Base-by-base conservation (phyloP, 2,797 vertebrate species). In the Aselliscus stoliczkanus region DNA sequence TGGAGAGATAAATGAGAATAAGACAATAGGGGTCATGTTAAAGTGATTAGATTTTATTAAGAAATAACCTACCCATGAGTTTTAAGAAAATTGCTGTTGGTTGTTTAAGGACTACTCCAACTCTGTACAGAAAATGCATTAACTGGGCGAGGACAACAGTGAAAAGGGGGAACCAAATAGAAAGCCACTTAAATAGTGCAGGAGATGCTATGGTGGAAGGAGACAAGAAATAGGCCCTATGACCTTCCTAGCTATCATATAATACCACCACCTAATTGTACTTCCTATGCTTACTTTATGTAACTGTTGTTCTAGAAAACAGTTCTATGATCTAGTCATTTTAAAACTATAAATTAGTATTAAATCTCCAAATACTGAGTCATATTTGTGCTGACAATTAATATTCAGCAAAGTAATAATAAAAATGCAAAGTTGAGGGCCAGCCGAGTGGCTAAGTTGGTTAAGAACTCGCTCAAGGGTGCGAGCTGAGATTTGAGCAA, bases 321-420 rank as follows among this genome's bases (percentile, higher is more conserved):
- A 91, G 42, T 85, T 60, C 13, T n/a, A 23, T 6, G 14, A 80
- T 12, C 44, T 8, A 34, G 5, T 88, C 34, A 83, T 34, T 93
- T 91, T n/a, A 58, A 96, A 90, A n/a, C n/a, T 87, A 76, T 76
- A 88, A 85, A 79, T 73, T 81, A 67, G 27, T 47, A 82, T 39
- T 52, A 62, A 31, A 67, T 72, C 37, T 77, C 44, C 89, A 42
- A 96, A 77, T 42, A 85, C 4, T 34, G 11, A 82, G 50, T 65
- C 64, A 81, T 73, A 94, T 76, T 76, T 83, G 20, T 72, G 54
- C 39, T 80, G 12, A 20, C 62, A 95, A 85, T 42, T 86, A 92
- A 37, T 31, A 90, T 47, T 23, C 17, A 67, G 34, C 17, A 21
- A 84, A 80, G 18, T 95, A 65, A 50, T 70, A 81, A 77, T 23